These are phyloP conservation scores for Metalampra italica DNA, from an alignment of 2,888 invertebrate species.

Conservation along the genomic window DNA sequence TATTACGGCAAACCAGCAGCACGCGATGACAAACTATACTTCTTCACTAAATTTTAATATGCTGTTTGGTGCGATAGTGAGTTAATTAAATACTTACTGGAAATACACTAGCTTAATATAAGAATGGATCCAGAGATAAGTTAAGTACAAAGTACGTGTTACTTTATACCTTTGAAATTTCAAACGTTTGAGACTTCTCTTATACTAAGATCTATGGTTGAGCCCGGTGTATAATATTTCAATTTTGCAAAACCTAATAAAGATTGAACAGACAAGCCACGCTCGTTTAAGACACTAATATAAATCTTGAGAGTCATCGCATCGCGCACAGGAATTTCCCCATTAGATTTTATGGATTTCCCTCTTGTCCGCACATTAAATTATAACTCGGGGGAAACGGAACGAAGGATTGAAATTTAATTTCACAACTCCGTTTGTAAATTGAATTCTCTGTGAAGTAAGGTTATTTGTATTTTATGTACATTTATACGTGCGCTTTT, in stretches of 20 bases:
- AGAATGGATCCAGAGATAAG: no score
- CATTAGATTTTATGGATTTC: conserved; percentile 73
- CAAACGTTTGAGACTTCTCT: no score
- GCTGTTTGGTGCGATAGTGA: no score
- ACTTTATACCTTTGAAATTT: no score
- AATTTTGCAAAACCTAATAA: conserved; percentile 30
- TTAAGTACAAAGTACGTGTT: no score
- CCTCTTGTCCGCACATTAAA: conserved; percentile 68
- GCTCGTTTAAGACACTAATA: conserved; percentile 47
- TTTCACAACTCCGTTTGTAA: conserved; percentile 39
- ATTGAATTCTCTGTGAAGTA: conserved; percentile 22
- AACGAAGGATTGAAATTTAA: conserved; percentile 54
- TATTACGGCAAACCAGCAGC: conserved; percentile 1
- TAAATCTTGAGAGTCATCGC: conserved; percentile 66
- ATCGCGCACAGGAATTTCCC: conserved; percentile 62
- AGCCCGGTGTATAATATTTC: conserved; percentile 14
- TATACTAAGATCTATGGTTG: no score
- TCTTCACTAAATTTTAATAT: not conserved
- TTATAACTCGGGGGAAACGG: conserved; percentile 60
- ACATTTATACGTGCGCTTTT: not conserved
- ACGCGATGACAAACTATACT: conserved; percentile 9
- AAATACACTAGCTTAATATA: no score
- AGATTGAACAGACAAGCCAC: conserved; percentile 39
- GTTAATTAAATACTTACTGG: no score
- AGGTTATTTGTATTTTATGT: not conserved